phyloP scores from a whole-genome alignment of 1,140 invertebrate species.

The Leptinotarsa defecta region DNA sequence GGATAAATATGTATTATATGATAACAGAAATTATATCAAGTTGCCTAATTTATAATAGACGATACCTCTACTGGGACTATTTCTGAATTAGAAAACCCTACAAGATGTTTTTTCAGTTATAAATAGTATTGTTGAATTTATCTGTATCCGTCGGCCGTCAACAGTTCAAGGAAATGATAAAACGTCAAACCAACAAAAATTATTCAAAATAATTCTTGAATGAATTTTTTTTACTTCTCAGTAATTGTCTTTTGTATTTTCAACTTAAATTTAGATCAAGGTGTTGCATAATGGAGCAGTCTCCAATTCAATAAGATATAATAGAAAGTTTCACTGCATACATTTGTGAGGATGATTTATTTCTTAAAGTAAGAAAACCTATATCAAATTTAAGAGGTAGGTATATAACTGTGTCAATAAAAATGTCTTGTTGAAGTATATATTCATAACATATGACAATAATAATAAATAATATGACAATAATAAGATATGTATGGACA shows the following conservation, averaged over 20 bases:
- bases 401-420: too few species aligned
- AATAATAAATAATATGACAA: too few species aligned
- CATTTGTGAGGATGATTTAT: too few species aligned
- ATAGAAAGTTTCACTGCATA: too few species aligned
- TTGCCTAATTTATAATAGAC: not conserved
- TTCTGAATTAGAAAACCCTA: too few species aligned
- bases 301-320: too few species aligned
- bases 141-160: conserved; percentile 1
- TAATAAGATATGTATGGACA: too few species aligned
- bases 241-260: not conserved
- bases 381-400: too few species aligned
- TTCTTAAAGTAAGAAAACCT: too few species aligned
- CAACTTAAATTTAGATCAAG: not conserved
- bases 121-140: conserved; percentile 1
- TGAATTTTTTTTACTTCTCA: not conserved
- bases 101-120: not conserved
- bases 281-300: not conserved
- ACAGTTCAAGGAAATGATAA: not conserved
- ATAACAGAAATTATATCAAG: not conserved
- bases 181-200: conserved; percentile 4
- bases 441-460: too few species aligned
- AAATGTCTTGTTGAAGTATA: too few species aligned
- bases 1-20: not conserved
- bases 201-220: conserved; percentile 1
- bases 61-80: too few species aligned